These are phyloP conservation scores for Eremophila alpestris DNA, from an alignment of 2,797 vertebrate species.

Conservation along the genomic window DNA sequence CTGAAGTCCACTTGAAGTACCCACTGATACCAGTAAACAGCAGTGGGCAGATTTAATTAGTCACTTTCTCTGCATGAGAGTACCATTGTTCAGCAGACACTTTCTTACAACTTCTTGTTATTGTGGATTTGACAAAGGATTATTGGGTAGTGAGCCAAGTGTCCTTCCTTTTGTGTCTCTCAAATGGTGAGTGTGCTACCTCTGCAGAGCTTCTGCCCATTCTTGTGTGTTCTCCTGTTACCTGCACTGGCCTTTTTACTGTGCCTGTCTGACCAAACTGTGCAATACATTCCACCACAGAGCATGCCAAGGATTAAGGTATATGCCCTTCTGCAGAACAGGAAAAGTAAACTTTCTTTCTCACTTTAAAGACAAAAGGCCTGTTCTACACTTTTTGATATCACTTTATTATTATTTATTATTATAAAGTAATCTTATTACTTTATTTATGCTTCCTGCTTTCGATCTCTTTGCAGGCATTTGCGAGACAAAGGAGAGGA, in stretches of 20 bases:
- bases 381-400: neutral
- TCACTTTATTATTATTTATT: neutral
- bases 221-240: rapidly evolving
- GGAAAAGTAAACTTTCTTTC: neutral
- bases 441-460: neutral
- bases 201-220: neutral
- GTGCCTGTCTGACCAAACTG: rapidly evolving
- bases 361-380: neutral
- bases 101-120: neutral
- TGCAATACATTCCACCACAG: neutral
- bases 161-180: neutral
- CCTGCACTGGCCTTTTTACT: neutral
- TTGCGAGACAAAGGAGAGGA: constrained; percentile 96
- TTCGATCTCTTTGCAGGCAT: constrained; percentile 67
- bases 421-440: neutral
- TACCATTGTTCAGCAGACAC: neutral
- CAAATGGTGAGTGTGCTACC: neutral
- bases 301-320: neutral
- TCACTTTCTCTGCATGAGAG: neutral
- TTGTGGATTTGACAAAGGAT: neutral
- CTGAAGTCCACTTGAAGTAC: neutral
- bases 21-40: neutral
- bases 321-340: neutral
- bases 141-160: neutral
- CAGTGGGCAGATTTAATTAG: neutral